A percentile compares a stretch with the other conserved stretches of the same genome.
phyloP scores from a whole-genome alignment of 2,888 invertebrate species.

The Ormyrus rosae region DNA sequence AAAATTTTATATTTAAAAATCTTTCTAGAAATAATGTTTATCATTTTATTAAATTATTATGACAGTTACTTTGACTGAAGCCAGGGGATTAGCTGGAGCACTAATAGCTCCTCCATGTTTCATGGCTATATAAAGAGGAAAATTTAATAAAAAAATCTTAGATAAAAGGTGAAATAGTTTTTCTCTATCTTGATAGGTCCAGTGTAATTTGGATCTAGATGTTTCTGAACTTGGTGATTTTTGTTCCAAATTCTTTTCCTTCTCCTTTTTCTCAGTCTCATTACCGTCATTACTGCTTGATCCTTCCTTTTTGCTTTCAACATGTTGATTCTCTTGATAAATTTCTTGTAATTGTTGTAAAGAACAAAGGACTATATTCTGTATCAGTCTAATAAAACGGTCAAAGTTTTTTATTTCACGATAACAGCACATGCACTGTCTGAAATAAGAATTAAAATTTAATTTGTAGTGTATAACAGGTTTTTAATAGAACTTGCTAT shows the following conservation, averaged over 20 bases:
- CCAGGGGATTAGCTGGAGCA: constrained; percentile 73
- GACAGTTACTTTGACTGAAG: constrained; percentile 70
- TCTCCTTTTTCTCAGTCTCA: constrained; percentile 64
- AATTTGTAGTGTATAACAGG: constrained; percentile 13
- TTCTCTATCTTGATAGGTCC: constrained; percentile 91
- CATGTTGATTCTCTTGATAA: constrained; percentile 72
- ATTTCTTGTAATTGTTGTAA: constrained; percentile 89
- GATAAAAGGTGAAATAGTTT: constrained; percentile 91
- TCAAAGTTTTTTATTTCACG: constrained; percentile 95
- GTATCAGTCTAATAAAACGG: constrained; percentile 91
- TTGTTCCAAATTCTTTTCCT: constrained; percentile 72
- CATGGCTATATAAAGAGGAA: constrained; percentile 91
- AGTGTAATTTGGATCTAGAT: constrained; percentile 72
- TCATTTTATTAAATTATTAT: constrained; percentile 13
- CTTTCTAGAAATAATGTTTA: neutral
- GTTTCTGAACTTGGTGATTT: constrained; percentile 66
- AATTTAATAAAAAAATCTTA: constrained; percentile 92
- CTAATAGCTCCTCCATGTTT: constrained; percentile 84
- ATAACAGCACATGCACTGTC: constrained; percentile 97
- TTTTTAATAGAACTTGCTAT: constrained; percentile 18
- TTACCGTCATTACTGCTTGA: constrained; percentile 69
- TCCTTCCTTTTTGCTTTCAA: constrained; percentile 70
- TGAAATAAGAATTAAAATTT: constrained; percentile 68
- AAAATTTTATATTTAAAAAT: constrained; percentile 29
- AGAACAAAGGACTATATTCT: constrained; percentile 89